Percentiles rank a stretch among this genome's conserved stretches.
These are phyloP conservation scores for Paralvinella palmiformis DNA, from an alignment of 1,140 invertebrate species.

Conservation along the genomic window DNA sequence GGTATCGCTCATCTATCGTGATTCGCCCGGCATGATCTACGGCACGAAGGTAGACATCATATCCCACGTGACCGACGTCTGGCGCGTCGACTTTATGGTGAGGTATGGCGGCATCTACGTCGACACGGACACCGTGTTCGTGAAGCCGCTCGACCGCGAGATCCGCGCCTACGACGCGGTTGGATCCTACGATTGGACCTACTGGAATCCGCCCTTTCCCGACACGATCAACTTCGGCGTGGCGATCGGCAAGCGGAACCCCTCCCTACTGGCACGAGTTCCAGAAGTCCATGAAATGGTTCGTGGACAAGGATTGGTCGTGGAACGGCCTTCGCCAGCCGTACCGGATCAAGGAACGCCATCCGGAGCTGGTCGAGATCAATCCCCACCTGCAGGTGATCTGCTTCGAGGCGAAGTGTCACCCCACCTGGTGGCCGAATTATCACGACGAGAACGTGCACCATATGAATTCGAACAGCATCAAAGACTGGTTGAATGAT, in stretches of 20 bases:
- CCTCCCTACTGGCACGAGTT: conserved; percentile 19
- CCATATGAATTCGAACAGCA: conserved; percentile 16
- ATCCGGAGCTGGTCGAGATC: conserved; percentile 16
- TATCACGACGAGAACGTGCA: conserved; percentile 21
- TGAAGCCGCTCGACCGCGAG: conserved; percentile 14
- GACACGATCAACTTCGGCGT: conserved; percentile 23
- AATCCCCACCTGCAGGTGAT: conserved; percentile 20
- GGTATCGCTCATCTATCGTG: conserved; percentile 15
- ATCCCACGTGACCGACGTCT: conserved; percentile 21
- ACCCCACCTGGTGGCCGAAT: conserved; percentile 22
- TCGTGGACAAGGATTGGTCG: conserved; percentile 20
- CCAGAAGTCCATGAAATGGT: conserved; percentile 22
- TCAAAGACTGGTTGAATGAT: conserved; percentile 18
- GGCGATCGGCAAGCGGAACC: conserved; percentile 17
- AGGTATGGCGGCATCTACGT: conserved; percentile 22
- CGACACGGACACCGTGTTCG: conserved; percentile 21
- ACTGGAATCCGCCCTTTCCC: conserved; percentile 22
- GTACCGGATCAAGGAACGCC: conserved; percentile 17
- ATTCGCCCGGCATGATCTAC: conserved; percentile 13
- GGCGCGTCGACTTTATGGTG: conserved; percentile 22
- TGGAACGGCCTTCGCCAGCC: conserved; percentile 21
- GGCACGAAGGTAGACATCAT: conserved; percentile 15
- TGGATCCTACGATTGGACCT: conserved; percentile 21
- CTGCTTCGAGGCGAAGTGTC: conserved; percentile 16
- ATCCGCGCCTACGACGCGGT: conserved; percentile 19